Evolutionary conservation across 1,140 invertebrate genomes (phyloP).

Genomic region (Popillia japonica): DNA sequence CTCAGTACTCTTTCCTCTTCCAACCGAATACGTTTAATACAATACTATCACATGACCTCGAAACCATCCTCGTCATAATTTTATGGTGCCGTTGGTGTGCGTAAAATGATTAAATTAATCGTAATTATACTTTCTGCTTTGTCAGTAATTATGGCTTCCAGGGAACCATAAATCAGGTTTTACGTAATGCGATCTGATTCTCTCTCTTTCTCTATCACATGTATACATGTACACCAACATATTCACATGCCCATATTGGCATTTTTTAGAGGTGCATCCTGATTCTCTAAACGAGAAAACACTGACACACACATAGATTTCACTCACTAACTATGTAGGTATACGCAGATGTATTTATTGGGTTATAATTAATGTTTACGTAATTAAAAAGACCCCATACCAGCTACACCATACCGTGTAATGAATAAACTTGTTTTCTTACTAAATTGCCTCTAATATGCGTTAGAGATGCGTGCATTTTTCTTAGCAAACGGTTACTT

Average conservation of each 20-base stretch:
- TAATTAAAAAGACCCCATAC: not conserved
- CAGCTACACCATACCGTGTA: not conserved
- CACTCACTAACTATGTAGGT: not conserved
- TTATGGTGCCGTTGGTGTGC: not conserved
- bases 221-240: not conserved
- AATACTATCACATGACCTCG: not conserved
- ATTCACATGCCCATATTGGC: not conserved
- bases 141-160: conserved; percentile 8
- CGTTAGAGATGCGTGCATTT: not conserved
- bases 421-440: conserved; percentile 7
- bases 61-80: conserved; percentile 3
- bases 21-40: not conserved
- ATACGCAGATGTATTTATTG: not conserved
- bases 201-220: not conserved
- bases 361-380: not conserved
- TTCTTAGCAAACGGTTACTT: not conserved
- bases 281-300: not conserved
- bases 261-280: not conserved
- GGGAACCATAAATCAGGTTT: conserved; percentile 2
- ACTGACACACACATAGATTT: not conserved
- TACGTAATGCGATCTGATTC: not conserved
- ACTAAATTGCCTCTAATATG: conserved; percentile 5
- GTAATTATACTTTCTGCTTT: conserved; percentile 11
- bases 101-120: conserved; percentile 10
- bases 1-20: not conserved